Base-by-base conservation (phyloP, 2,113 vertebrate species). In the Lethenteron reissneri region DNA sequence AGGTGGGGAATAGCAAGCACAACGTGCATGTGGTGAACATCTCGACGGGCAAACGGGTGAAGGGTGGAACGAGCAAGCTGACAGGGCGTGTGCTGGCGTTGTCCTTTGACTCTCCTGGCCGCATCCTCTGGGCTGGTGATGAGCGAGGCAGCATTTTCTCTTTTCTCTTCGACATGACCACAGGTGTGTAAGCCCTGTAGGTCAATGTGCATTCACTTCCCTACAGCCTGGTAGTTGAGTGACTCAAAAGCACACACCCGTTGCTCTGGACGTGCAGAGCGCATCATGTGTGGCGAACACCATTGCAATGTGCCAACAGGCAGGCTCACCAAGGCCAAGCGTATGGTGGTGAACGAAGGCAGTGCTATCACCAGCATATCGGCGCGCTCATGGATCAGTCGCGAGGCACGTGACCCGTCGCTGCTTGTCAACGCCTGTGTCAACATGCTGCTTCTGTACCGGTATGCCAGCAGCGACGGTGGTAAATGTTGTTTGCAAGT, bases 121-220 rank as follows among this genome's bases (percentile, higher is more conserved):
- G 81, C 59, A 85, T 95, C 75, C 85, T 95, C 3, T 95, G 90
- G 90, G 90, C 90, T 0, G 90, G 90, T 0, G 90, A 95, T 12
- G 90, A 95, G 78, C 80, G 84, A 0, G 90, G 91, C 57, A 90
- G 88, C 74, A 83, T 94, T 73, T 90, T 88, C 77, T 91, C 90
- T 57, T 95, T 94, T 82, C 85, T 95, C 68, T 95, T 94, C 7
- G 89, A 95, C 79, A 90, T 92, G 81, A 87, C 85, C 72, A 95
- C 88, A 75, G 90, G 87, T 92, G 80, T 12, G 75, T 6, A 10
- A 5, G 14, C 72, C 19, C 68, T n/a, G n/a, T 57, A 1, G n/a
- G 41, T 41, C 41, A 41, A 41, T 41, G 41, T 41, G 41, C 41
- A 41, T 41, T 41, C 41, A 41, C 41, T 41, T 41, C 5, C 70